Evolutionary conservation across 2,888 invertebrate species (phyloP).

Genomic region (Chymomyza caudatula): DNA sequence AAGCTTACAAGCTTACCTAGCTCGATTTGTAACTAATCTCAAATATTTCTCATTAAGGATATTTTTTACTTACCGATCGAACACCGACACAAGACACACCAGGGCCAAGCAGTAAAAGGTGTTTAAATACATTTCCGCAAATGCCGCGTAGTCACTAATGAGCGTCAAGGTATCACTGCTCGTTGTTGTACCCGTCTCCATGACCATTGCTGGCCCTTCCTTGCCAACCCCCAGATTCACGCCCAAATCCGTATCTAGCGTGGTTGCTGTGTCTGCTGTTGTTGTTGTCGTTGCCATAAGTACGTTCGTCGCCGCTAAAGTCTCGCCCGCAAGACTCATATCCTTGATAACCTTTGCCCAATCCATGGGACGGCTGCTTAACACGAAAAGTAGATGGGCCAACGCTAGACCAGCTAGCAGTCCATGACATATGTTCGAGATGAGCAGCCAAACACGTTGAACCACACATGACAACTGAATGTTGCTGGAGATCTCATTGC

Average conservation of each 20-base stretch:
- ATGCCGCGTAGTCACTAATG: slow-evolving; percentile 76
- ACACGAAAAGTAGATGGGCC: slow-evolving; percentile 77
- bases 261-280: slow-evolving; percentile 17
- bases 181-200: slow-evolving; percentile 21
- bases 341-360: slow-evolving; percentile 74
- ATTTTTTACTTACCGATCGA: slow-evolving; percentile 79
- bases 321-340: slow-evolving; percentile 74
- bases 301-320: slow-evolving; percentile 32
- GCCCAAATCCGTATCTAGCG: slow-evolving; percentile 33
- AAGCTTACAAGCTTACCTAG: not conserved
- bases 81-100: slow-evolving; percentile 80
- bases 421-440: slow-evolving; percentile 81
- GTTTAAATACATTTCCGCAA: slow-evolving; percentile 77
- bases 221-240: slow-evolving; percentile 59
- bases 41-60: slow-evolving; percentile 20
- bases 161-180: slow-evolving; percentile 46
- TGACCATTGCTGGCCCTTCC: not conserved
- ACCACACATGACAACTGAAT: slow-evolving; percentile 77
- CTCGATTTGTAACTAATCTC: too few species aligned
- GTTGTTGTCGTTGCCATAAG: slow-evolving; percentile 13
- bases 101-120: slow-evolving; percentile 80
- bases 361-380: slow-evolving; percentile 77
- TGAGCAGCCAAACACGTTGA: slow-evolving; percentile 80
- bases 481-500: slow-evolving; percentile 73
- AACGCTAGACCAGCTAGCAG: slow-evolving; percentile 80